These are phyloP conservation scores for Spodoptera exigua DNA, from an alignment of 2,888 invertebrate species.

Conservation along the genomic window DNA sequence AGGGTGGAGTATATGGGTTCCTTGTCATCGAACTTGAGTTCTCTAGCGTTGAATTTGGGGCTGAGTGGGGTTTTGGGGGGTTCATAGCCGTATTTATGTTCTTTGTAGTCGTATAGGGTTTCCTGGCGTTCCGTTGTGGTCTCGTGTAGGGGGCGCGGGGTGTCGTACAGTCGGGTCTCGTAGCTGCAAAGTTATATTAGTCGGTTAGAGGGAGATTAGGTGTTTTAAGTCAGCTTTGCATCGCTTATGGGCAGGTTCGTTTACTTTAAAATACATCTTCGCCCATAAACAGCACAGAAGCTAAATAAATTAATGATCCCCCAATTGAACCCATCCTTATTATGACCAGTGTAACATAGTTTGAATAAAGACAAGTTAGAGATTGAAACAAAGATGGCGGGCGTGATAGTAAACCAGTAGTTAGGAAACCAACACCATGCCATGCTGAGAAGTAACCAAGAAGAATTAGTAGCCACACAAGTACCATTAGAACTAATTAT, in stretches of 20 bases:
- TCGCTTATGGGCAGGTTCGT: slow-evolving; percentile 15
- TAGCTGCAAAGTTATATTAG: slow-evolving; percentile 79
- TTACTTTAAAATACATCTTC: background rate
- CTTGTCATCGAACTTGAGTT: slow-evolving; percentile 83
- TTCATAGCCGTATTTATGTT: slow-evolving; percentile 79
- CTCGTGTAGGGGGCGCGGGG: slow-evolving; percentile 81
- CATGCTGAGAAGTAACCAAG: slow-evolving; percentile 58
- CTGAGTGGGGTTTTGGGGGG: slow-evolving; percentile 81
- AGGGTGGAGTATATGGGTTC: slow-evolving; percentile 83
- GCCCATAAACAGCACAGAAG: slow-evolving; percentile 27
- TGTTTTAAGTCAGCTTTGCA: slow-evolving; percentile 21
- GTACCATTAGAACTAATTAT: slow-evolving; percentile 25
- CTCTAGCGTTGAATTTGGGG: slow-evolving; percentile 86
- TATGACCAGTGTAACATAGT: background rate
- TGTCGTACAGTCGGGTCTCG: slow-evolving; percentile 88
- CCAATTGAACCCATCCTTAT: slow-evolving; percentile 19
- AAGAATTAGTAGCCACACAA: slow-evolving; percentile 46
- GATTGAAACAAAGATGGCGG: slow-evolving; percentile 12
- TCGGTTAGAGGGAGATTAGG: slow-evolving; percentile 57
- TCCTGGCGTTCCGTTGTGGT: slow-evolving; percentile 70
- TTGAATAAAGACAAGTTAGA: background rate
- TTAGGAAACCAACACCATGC: slow-evolving; percentile 71
- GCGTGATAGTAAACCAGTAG: slow-evolving; percentile 25
- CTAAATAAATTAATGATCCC: background rate
- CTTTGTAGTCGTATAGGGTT: slow-evolving; percentile 71